Conservation (phyloP, 2,797 vertebrate species). For the Darevskia nairensis region DNA sequence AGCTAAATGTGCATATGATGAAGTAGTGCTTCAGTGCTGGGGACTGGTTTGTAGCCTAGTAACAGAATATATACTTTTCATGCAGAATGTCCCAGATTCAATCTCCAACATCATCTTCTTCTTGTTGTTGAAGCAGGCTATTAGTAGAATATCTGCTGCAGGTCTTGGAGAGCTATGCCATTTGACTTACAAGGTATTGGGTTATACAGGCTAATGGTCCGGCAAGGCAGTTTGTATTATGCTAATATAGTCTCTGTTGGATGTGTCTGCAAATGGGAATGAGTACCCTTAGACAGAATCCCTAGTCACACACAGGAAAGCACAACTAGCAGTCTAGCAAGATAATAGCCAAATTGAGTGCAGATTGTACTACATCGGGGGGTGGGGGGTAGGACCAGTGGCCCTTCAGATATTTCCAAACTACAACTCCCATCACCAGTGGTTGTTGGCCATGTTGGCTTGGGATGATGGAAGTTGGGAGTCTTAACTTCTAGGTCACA, state of each 20-base stretch:
- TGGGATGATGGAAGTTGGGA: not conserved
- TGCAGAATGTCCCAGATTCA: not conserved
- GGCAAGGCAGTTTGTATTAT: no score
- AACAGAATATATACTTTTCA: not conserved
- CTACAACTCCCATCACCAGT: not conserved
- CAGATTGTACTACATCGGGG: not conserved
- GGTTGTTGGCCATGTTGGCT: not conserved
- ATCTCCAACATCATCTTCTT: not conserved
- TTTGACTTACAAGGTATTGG: not conserved
- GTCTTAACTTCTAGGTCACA: not conserved
- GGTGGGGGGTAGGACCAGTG: not conserved
- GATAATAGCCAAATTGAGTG: not conserved
- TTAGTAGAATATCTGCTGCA: not conserved
- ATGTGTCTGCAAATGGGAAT: not conserved
- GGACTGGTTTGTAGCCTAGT: not conserved
- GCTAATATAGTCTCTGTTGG: not conserved
- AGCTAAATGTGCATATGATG: not conserved
- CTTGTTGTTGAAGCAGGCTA: no score
- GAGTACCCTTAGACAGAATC: not conserved
- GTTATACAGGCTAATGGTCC: no score
- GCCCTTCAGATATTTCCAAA: not conserved
- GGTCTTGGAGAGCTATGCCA: not conserved
- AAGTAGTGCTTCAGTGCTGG: not conserved
- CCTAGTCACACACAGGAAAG: not conserved
- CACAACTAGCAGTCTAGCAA: not conserved